These are phyloP conservation scores for Phalera bucephala DNA, from an alignment of 2,888 invertebrate genomes.

Conservation along the genomic window DNA sequence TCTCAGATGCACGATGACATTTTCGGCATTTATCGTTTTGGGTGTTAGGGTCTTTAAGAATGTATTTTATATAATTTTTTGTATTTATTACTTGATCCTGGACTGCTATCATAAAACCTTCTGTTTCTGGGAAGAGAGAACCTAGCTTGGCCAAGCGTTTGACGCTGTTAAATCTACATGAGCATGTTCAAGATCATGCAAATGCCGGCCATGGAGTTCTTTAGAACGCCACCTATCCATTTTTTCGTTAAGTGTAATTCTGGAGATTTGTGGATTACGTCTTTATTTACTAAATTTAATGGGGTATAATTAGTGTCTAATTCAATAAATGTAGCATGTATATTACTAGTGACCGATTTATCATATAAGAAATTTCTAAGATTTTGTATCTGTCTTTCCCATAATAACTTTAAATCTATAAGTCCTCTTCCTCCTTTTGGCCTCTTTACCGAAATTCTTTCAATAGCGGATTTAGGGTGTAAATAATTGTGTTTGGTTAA, in stretches of 20 bases:
- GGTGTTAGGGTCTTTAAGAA: no score
- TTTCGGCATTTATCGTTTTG: no score
- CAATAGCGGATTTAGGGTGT: slow-evolving; percentile 11
- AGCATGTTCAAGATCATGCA: slow-evolving; percentile 12
- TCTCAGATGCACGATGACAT: no score
- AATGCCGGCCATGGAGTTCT: slow-evolving; percentile 10
- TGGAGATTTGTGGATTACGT: no score
- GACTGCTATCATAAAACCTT: slow-evolving; percentile 32
- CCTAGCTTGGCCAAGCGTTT: slow-evolving; percentile 11
- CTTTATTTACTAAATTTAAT: no score
- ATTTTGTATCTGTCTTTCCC: slow-evolving; percentile 6
- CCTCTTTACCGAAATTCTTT: slow-evolving; percentile 7
- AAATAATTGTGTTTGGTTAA: slow-evolving; percentile 5
- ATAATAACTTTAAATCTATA: slow-evolving; percentile 6
- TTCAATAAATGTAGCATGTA: background rate
- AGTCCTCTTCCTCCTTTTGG: slow-evolving; percentile 6
- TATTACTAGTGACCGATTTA: slow-evolving; percentile 2
- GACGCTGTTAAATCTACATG: slow-evolving; percentile 13
- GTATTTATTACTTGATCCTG: slow-evolving; percentile 41
- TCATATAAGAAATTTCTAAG: slow-evolving; percentile 1
- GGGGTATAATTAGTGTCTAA: no score
- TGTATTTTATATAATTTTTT: no score
- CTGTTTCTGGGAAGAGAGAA: slow-evolving; percentile 19
- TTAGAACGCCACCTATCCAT: background rate
- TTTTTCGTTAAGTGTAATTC: no score